Evolutionary conservation across 2,113 vertebrate genomes (phyloP).

Genomic region (Dissostichus mawsoni): DNA sequence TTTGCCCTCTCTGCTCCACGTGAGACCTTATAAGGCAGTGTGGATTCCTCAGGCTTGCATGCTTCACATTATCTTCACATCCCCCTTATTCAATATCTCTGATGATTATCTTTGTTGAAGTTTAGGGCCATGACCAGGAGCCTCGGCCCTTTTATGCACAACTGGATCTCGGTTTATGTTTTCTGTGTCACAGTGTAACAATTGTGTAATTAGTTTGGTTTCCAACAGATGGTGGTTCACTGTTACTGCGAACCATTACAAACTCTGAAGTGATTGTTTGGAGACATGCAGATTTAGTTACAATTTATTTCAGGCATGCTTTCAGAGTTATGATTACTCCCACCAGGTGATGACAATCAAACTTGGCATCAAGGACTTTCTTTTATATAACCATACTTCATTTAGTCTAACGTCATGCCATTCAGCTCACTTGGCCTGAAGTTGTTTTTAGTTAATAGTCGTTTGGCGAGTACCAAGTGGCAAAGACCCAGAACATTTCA

Average conservation of each 20-base stretch:
- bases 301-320: constrained; percentile 34
- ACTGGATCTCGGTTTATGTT: constrained; percentile 56
- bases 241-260: constrained; percentile 48
- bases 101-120: constrained; percentile 74
- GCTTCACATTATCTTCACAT: constrained; percentile 73
- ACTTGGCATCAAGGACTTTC: constrained; percentile 16
- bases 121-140: constrained; percentile 65
- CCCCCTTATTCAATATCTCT: constrained; percentile 72
- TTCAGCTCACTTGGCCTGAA: constrained; percentile 14
- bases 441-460: constrained; percentile 12
- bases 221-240: constrained; percentile 45
- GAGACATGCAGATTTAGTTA: constrained; percentile 49
- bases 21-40: constrained; percentile 74
- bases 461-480: constrained; percentile 15
- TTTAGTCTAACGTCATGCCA: constrained; percentile 3
- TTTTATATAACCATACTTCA: constrained; percentile 25
- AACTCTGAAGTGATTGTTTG: constrained; percentile 37
- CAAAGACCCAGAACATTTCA: constrained; percentile 37
- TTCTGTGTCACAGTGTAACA: constrained; percentile 60
- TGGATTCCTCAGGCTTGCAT: constrained; percentile 67
- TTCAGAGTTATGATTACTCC: constrained; percentile 1
- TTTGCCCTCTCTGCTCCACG: constrained; percentile 42
- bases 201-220: constrained; percentile 63
- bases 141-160: constrained; percentile 77
- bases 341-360: constrained; percentile 43